Evolutionary conservation across 2,888 invertebrate species (phyloP).

Genomic region (Zele albiditarsus): DNA sequence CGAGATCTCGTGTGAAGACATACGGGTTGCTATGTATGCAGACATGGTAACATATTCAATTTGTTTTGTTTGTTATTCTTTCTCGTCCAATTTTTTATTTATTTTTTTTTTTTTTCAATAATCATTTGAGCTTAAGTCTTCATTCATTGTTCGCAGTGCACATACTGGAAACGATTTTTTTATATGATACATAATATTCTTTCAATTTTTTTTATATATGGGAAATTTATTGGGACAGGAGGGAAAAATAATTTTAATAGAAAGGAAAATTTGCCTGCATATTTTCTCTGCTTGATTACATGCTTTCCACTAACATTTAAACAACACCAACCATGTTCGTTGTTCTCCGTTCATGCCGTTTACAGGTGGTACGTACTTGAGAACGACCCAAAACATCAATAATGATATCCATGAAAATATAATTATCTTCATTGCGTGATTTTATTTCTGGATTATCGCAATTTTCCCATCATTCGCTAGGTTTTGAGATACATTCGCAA

Average conservation of each 20-base stretch:
- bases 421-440: background rate
- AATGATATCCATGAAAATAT: conserved; percentile 11
- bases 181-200: background rate
- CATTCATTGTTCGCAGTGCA: conserved; percentile 52
- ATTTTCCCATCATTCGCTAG: background rate
- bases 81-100: background rate
- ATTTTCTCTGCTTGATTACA: conserved; percentile 69
- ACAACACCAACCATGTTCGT: conserved; percentile 67
- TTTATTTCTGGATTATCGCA: background rate
- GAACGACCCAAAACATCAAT: conserved; percentile 55
- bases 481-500: background rate
- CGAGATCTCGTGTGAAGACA: conserved; percentile 94
- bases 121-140: conserved; percentile 48
- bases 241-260: conserved; percentile 43
- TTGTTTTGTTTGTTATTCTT: conserved; percentile 3
- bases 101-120: conserved; percentile 36
- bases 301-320: conserved; percentile 67
- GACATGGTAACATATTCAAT: conserved; percentile 83
- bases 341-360: conserved; percentile 64
- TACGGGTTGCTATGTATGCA: conserved; percentile 97
- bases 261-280: conserved; percentile 67
- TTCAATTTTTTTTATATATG: background rate
- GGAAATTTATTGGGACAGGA: background rate
- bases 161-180: conserved; percentile 43
- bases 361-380: conserved; percentile 67